phyloP scores from a whole-genome alignment of 2,113 vertebrate genomes.

The Spilogale gracilis region DNA sequence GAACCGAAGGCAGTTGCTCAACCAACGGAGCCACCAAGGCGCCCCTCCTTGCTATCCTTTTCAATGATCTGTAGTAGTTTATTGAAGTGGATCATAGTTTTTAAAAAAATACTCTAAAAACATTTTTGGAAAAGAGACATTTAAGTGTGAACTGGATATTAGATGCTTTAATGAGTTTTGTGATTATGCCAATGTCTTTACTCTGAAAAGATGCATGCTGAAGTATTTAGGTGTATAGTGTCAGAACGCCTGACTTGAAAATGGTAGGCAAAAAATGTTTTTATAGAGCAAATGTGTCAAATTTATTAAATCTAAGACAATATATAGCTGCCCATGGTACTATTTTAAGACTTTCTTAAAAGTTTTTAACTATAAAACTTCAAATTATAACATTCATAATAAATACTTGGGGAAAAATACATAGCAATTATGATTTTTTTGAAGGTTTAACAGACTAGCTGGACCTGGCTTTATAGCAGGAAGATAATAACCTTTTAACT shows the following conservation, averaged over 20 bases:
- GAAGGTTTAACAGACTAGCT: neutral
- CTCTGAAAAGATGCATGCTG: neutral
- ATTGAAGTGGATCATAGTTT: neutral
- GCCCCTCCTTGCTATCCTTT: neutral
- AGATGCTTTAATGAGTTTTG: neutral
- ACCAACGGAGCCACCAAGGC: too few species aligned
- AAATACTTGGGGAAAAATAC: neutral
- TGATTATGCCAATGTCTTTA: neutral
- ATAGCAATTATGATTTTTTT: neutral
- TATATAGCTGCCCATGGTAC: neutral
- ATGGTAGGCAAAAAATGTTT: neutral
- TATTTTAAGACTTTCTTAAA: slow-evolving; percentile 12
- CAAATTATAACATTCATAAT: neutral
- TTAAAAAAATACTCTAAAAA: neutral
- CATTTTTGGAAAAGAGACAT: neutral
- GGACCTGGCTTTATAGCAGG: neutral
- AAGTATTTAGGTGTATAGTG: neutral
- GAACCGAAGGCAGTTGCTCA: too few species aligned
- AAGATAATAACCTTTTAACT: slow-evolving; percentile 38
- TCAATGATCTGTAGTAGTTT: neutral
- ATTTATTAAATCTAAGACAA: neutral
- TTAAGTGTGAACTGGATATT: neutral
- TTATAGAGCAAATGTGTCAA: neutral
- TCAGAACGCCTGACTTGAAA: slow-evolving; percentile 25
- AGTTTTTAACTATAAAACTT: neutral